phyloP scores from a whole-genome alignment of 2,113 vertebrate genomes.

The Xiphophorus maculatus region DNA sequence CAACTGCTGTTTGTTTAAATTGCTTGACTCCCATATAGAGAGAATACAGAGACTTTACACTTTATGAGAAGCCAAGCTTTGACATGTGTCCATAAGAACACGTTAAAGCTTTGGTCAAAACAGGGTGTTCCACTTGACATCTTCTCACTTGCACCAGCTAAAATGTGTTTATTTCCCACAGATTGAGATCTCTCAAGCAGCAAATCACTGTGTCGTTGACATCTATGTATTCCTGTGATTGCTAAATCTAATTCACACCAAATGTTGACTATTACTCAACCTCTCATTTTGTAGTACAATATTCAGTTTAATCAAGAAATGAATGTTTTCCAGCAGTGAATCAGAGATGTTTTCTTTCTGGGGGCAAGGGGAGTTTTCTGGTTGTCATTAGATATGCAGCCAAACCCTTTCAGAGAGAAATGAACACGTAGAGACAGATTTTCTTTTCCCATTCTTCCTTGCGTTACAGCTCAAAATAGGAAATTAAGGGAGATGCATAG shows the following conservation, averaged over 20 bases:
- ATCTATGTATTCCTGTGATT: slow-evolving; percentile 31
- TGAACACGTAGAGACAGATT: no score
- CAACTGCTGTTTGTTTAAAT: slow-evolving; percentile 4
- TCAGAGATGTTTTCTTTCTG: not conserved
- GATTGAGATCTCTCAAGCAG: not conserved
- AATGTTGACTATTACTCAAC: not conserved
- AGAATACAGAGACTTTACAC: not conserved
- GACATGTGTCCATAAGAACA: slow-evolving; percentile 37
- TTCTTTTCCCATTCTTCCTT: no score
- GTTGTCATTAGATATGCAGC: no score
- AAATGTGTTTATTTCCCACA: slow-evolving; percentile 10
- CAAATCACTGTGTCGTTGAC: slow-evolving; percentile 12
- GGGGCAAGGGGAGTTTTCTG: not conserved
- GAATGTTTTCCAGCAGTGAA: not conserved
- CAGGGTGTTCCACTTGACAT: not conserved
- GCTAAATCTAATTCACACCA: slow-evolving; percentile 6
- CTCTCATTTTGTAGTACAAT: not conserved
- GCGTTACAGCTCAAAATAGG: not conserved
- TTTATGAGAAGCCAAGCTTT: slow-evolving; percentile 11
- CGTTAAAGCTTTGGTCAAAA: not conserved
- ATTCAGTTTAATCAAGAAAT: not conserved
- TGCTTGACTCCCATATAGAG: not conserved
- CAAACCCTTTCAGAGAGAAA: no score
- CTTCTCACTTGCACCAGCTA: not conserved
- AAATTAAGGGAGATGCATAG: not conserved